These are phyloP conservation scores for Mamestra configurata DNA, from an alignment of 1,140 invertebrate species.

Conservation along the genomic window DNA sequence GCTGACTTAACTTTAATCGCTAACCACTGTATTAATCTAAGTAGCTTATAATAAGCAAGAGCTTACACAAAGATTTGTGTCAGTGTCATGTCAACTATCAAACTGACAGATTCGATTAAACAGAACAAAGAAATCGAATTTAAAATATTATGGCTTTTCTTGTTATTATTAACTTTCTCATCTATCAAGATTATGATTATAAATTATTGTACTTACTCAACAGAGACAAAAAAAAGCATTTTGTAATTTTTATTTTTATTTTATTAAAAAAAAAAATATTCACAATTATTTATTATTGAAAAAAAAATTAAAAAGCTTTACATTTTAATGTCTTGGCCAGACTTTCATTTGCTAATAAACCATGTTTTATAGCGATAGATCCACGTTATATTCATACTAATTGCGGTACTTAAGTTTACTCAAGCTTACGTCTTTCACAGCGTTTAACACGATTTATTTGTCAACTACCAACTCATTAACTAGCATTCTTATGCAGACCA, in stretches of 20 bases:
- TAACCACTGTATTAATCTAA: not conserved
- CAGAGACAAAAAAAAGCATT: not conserved
- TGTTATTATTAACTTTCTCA: not conserved
- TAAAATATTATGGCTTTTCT: not conserved
- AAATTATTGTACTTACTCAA: not conserved
- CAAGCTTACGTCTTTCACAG: not conserved
- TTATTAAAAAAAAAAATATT: no score
- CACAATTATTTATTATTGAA: no score
- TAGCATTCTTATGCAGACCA: slow-evolving; percentile 35
- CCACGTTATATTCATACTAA: slow-evolving; percentile 21
- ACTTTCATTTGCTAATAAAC: not conserved
- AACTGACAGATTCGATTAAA: slow-evolving; percentile 26
- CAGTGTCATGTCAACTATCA: slow-evolving; percentile 22
- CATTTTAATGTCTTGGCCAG: not conserved
- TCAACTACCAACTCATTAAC: slow-evolving; percentile 1
- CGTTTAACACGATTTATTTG: slow-evolving; percentile 24
- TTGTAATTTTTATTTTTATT: no score
- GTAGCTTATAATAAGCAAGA: not conserved
- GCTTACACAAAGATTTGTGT: slow-evolving; percentile 3
- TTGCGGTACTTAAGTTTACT: not conserved
- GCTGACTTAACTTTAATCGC: not conserved
- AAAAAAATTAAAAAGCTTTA: not conserved
- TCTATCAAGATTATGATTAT: not conserved
- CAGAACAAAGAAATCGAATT: slow-evolving; percentile 5
- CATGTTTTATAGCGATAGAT: not conserved